These are phyloP conservation scores for Beroe forskalii DNA, from an alignment of 37 sponge, comb jelly and placozoan species.

Conservation along the genomic window DNA sequence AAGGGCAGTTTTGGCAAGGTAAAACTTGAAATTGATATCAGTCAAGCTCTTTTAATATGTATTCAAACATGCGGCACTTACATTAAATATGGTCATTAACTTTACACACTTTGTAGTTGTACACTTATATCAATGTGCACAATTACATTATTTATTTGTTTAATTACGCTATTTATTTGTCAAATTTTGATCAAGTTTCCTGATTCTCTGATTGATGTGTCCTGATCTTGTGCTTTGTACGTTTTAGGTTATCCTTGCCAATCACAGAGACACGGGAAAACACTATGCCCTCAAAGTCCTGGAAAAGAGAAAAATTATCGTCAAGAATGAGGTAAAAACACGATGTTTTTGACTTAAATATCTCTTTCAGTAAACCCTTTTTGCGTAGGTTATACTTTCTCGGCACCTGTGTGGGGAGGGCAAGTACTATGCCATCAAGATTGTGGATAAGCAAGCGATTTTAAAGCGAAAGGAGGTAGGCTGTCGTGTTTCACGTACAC, in stretches of 20 bases:
- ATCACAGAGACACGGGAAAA: conserved; percentile 75
- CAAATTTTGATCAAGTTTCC: too few species aligned
- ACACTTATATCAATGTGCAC: too few species aligned
- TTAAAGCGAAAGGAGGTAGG: conserved; percentile 87
- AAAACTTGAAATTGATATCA: too few species aligned
- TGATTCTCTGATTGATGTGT: too few species aligned
- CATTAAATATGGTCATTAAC: too few species aligned
- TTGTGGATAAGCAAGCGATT: conserved; percentile 87
- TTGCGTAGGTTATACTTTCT: background rate
- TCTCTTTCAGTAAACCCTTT: background rate
- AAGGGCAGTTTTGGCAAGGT: conserved; percentile 98
- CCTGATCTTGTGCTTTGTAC: conserved; percentile 5
- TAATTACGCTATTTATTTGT: too few species aligned
- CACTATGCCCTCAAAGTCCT: conserved; percentile 94
- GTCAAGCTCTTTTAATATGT: too few species aligned
- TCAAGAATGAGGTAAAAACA: conserved; percentile 86
- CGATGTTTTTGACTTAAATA: too few species aligned
- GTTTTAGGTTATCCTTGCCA: conserved; percentile 80
- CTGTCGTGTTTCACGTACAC: too few species aligned
- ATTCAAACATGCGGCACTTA: too few species aligned
- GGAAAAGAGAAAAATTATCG: conserved; percentile 85
- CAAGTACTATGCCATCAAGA: conserved; percentile 91
- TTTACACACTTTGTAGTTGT: too few species aligned
- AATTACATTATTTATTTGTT: too few species aligned
- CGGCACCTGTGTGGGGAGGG: conserved; percentile 14